phyloP scores from a whole-genome alignment of 2,113 vertebrate genomes.

The Platanista minor region DNA sequence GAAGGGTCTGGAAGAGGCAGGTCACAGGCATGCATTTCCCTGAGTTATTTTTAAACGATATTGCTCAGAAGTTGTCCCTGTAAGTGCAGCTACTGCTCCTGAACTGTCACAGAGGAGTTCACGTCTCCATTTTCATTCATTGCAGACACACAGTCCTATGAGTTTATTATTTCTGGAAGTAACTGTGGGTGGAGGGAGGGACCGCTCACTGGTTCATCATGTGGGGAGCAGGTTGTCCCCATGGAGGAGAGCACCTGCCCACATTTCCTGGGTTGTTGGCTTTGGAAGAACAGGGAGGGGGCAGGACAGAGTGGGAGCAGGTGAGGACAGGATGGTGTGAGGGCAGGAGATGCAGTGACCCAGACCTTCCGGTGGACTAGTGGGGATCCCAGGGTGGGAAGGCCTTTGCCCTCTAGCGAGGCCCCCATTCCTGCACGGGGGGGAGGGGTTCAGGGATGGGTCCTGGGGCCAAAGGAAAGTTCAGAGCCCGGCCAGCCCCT shows the following conservation, averaged over 20 bases:
- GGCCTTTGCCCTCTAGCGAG: neutral
- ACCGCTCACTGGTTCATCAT: rapidly evolving
- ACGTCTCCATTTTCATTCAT: rapidly evolving
- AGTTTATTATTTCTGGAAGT: no score
- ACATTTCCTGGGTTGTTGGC: rapidly evolving
- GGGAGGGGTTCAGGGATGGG: neutral
- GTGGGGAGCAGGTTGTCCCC: rapidly evolving
- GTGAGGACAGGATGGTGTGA: rapidly evolving
- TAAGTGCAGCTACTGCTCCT: rapidly evolving
- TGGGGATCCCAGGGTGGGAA: rapidly evolving
- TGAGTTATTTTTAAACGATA: neutral
- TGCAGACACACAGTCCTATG: rapidly evolving
- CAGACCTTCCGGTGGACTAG: rapidly evolving
- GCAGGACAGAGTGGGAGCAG: rapidly evolving
- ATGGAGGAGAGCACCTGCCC: rapidly evolving
- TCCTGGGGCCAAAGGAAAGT: no score
- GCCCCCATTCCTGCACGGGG: rapidly evolving
- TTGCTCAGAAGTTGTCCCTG: neutral
- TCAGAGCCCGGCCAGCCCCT: rapidly evolving
- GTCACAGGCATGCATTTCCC: slow-evolving; percentile 54
- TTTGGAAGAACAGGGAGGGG: neutral
- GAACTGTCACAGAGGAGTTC: no score
- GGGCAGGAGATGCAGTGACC: rapidly evolving
- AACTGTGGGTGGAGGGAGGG: rapidly evolving
- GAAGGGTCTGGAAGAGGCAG: slow-evolving; percentile 60